Evolutionary conservation across 2,888 invertebrate species (phyloP), one percentile per base, ranked within the genome.

Genomic region (Eupithecia inturbata): DNA sequence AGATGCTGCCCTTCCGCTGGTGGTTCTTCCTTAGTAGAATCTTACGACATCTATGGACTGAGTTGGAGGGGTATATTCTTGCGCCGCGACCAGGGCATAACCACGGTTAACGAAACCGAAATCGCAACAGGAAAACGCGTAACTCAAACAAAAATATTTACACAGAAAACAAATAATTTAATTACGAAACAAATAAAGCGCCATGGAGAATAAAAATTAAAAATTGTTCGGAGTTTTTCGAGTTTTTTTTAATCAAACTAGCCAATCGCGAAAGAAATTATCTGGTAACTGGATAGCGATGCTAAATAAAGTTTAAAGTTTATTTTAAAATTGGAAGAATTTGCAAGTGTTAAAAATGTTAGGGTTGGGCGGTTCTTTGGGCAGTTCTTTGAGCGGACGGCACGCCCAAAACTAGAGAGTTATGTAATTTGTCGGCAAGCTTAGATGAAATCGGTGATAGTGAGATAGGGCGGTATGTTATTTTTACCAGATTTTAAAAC

Each of bases 261-360:
- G 79, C 74, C 80, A 77, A 79, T 80, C 77, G 74, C 74, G 68
- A 83, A 73, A 75, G 39, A 78, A 82, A 81, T 80, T 82, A 79
- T 78, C 80, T 78, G 77, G 79, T 73, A 72, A 81, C 78, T 81
- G 71, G 71, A 75, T 79, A 78, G 76, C 76, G 77, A 69, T 71
- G 75, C 76, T 81, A 80, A 79, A 82, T 82, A 80, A 83, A 85
- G 81, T 66, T 81, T 79, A 78, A 80, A 76, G 73, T 82, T 85
- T 87, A 85, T 83, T 83, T 80, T 79, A 83, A 83, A 80, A 79
- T 72, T 73, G 69, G 71, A 79, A 83, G 80, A 82, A 82, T 81
- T 82, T 80, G 70, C 69, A 81, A 83, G 81, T 80, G 80, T 82
- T 81, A 28, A 67, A 76, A 75, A 70, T 69, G 75, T 74, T 74